Percentiles rank a stretch among this genome's conserved stretches.
phyloP scores from a whole-genome alignment of 2,797 vertebrate species.

The Gadopsis marmoratus region DNA sequence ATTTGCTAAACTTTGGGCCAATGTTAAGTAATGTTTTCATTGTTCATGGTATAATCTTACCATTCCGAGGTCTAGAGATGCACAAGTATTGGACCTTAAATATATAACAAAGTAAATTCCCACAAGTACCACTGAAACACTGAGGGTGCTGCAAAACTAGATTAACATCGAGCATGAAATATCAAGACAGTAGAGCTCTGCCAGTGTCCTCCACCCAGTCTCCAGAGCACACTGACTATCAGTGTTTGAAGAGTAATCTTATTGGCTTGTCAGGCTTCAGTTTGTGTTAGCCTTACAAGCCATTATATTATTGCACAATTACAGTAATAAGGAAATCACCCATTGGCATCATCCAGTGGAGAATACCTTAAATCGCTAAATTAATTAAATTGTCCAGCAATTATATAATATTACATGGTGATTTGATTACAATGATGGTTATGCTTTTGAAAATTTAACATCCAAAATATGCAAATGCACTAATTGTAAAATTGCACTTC shows the following conservation, averaged over 20 bases:
- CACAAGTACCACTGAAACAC: conserved; percentile 11
- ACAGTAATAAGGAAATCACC: conserved; percentile 17
- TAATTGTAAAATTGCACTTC: conserved; percentile 4
- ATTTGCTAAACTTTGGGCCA: background rate
- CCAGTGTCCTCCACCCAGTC: conserved; percentile 24
- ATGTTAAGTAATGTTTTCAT: background rate
- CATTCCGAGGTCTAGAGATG: background rate
- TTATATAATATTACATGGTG: conserved; percentile 11
- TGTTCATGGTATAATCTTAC: background rate
- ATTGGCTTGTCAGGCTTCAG: conserved; percentile 2
- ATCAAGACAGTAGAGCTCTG: conserved; percentile 19
- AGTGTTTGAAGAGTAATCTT: conserved; percentile 12
- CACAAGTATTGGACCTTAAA: background rate
- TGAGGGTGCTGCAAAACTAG: conserved; percentile 5
- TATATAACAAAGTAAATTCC: background rate
- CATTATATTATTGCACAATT: conserved; percentile 24
- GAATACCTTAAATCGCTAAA: conserved; percentile 12
- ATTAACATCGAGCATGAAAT: conserved; percentile 19
- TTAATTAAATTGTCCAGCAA: conserved; percentile 31
- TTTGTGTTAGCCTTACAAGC: conserved; percentile 21
- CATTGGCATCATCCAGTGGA: conserved; percentile 13
- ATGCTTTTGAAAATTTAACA: conserved; percentile 26
- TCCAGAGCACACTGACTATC: background rate
- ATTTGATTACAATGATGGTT: conserved; percentile 37
- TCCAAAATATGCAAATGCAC: background rate